Conservation (phyloP, 2,888 invertebrate species). For the Drosophila heteroneura region DNA sequence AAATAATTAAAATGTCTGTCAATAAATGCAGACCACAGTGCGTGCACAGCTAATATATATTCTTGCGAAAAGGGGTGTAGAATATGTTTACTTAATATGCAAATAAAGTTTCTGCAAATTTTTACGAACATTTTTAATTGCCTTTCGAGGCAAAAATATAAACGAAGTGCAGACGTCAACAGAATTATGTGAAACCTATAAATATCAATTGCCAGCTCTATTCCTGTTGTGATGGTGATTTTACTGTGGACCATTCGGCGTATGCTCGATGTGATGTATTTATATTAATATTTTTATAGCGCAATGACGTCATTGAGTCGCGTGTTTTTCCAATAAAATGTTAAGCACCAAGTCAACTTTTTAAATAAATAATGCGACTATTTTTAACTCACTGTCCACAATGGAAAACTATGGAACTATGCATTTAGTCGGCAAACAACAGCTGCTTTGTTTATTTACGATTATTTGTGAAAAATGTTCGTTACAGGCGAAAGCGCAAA, state of each 20-base stretch:
- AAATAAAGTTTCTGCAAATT: slow-evolving; percentile 5
- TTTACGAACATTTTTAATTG: slow-evolving; percentile 30
- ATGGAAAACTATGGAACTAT: slow-evolving; percentile 25
- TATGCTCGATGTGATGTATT: slow-evolving; percentile 48
- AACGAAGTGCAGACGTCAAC: slow-evolving; percentile 17
- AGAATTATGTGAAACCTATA: slow-evolving; percentile 25
- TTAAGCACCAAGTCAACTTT: slow-evolving; percentile 32
- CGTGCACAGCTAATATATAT: slow-evolving; percentile 1
- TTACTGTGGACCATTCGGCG: slow-evolving; percentile 34
- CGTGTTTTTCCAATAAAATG: slow-evolving; percentile 74
- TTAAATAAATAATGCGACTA: slow-evolving; percentile 51
- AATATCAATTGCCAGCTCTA: slow-evolving; percentile 33
- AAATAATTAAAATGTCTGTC: slow-evolving; percentile 43
- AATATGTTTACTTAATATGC: slow-evolving; percentile 12
- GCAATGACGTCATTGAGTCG: slow-evolving; percentile 74
- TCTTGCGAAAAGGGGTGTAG: neutral
- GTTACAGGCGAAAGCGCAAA: slow-evolving; percentile 28
- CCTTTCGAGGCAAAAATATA: slow-evolving; percentile 1
- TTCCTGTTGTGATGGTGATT: slow-evolving; percentile 17
- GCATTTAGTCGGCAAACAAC: slow-evolving; percentile 3
- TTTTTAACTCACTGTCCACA: slow-evolving; percentile 42
- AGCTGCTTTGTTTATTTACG: slow-evolving; percentile 37
- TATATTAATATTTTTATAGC: slow-evolving; percentile 60
- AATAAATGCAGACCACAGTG: slow-evolving; percentile 37
- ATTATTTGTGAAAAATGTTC: slow-evolving; percentile 15